Percentiles rank a stretch among this genome's conserved stretches.
Evolutionary conservation across 2,888 invertebrate genomes (phyloP).

Genomic region (Dysmachus trigonus): DNA sequence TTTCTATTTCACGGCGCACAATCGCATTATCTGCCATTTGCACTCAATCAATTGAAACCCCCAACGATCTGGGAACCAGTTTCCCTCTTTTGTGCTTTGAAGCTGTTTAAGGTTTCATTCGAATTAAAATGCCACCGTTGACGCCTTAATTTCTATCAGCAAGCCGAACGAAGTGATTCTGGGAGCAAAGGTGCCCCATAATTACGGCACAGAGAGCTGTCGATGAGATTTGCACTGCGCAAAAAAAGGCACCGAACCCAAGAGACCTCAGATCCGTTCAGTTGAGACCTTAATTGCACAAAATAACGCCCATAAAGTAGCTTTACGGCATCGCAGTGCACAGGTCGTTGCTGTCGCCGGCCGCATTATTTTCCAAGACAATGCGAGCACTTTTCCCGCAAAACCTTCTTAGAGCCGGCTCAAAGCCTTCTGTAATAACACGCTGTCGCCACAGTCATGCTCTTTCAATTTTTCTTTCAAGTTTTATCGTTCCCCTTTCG

Average conservation of each 20-base stretch:
- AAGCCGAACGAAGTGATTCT: not conserved
- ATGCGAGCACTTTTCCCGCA: not conserved
- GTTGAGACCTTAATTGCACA: not conserved
- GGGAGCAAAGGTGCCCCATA: not conserved
- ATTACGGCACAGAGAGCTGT: not conserved
- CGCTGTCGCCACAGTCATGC: slow-evolving; percentile 23
- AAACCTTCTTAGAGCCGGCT: not conserved
- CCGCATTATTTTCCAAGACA: not conserved
- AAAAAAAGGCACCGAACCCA: not conserved
- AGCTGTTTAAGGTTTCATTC: not conserved
- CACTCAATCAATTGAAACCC: not conserved
- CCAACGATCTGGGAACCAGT: not conserved
- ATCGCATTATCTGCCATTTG: not conserved
- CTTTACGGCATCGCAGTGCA: not conserved
- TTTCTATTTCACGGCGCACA: not conserved
- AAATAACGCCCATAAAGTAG: not conserved
- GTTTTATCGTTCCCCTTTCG: not conserved
- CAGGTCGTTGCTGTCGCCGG: not conserved
- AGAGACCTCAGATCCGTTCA: not conserved
- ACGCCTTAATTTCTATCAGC: not conserved
- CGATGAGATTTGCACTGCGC: not conserved
- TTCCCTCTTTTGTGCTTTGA: not conserved
- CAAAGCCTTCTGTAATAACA: slow-evolving; percentile 15
- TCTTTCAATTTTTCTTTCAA: slow-evolving; percentile 26
- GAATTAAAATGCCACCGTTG: not conserved